phyloP scores from a whole-genome alignment of 2,888 invertebrate genomes.

The Lasioglossum vierecki region DNA sequence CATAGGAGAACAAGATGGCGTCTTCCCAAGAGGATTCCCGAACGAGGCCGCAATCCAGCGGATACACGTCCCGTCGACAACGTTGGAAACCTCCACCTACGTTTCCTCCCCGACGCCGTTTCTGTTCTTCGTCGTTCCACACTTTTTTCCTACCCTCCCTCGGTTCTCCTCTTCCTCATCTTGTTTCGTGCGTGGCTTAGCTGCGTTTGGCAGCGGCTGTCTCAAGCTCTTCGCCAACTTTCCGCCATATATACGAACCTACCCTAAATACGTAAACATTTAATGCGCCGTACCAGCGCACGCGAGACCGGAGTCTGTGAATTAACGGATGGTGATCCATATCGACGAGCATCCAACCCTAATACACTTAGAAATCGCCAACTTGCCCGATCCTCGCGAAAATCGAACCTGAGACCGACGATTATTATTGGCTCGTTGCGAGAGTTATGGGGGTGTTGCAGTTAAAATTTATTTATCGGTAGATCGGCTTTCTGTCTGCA shows the following conservation, averaged over 20 bases:
- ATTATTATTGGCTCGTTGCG: not conserved
- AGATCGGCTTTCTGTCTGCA: too few relatives aligned
- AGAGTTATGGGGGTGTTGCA: too few relatives aligned
- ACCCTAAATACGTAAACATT: slow-evolving; percentile 53
- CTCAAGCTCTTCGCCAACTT: slow-evolving; percentile 63
- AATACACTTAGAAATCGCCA: slow-evolving; percentile 75
- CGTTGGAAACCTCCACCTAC: slow-evolving; percentile 70
- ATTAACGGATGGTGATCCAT: slow-evolving; percentile 69
- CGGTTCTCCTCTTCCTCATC: slow-evolving; percentile 26
- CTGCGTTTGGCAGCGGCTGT: slow-evolving; percentile 68
- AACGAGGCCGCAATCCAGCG: slow-evolving; percentile 82
- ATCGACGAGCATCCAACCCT: slow-evolving; percentile 70
- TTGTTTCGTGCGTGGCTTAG: slow-evolving; percentile 65
- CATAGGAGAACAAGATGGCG: slow-evolving; percentile 80
- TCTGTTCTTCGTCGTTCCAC: slow-evolving; percentile 11
- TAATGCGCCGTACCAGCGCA: slow-evolving; percentile 58
- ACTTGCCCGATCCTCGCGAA: slow-evolving; percentile 23
- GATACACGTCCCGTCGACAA: slow-evolving; percentile 81
- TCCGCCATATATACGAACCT: slow-evolving; percentile 48
- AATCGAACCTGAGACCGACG: not conserved
- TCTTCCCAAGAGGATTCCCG: slow-evolving; percentile 77
- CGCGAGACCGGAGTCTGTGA: slow-evolving; percentile 59
- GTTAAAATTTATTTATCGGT: not conserved
- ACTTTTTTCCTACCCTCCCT: slow-evolving; percentile 7
- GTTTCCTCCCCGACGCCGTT: slow-evolving; percentile 24